phyloP scores from a whole-genome alignment of 2,888 invertebrate species.

The Nasonovia ribisnigri region DNA sequence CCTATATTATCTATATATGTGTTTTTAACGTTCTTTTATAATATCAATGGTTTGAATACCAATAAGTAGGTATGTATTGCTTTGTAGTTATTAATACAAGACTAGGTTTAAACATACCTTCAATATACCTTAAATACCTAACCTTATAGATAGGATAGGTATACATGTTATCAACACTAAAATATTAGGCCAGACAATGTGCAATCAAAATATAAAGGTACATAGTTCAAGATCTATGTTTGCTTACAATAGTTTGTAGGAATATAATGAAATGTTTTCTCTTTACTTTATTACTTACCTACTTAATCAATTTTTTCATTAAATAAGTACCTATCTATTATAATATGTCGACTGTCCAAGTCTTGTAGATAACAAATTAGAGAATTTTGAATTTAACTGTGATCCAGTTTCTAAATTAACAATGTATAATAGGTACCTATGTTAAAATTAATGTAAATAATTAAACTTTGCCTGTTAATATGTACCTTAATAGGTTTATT shows the following conservation, averaged over 20 bases:
- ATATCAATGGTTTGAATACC: not conserved
- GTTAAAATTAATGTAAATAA: no score
- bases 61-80: not conserved
- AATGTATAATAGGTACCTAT: no score
- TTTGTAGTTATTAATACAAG: not conserved
- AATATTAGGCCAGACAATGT: not conserved
- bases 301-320: no score
- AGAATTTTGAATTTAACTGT: no score
- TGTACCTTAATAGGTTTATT: no score
- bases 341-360: no score
- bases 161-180: not conserved
- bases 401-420: no score
- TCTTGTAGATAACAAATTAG: no score
- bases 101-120: not conserved
- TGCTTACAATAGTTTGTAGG: not conserved
- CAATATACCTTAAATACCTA: not conserved
- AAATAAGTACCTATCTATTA: no score
- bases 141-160: not conserved
- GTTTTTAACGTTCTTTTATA: not conserved
- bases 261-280: not conserved
- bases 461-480: no score
- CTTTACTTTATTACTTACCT: no score
- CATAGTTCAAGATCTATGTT: not conserved
- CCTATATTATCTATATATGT: no score
- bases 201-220: not conserved